Evolutionary conservation across 1,140 invertebrate species (phyloP), one percentile per base, ranked within the genome.

Genomic region (Chironomus striatipennis): DNA sequence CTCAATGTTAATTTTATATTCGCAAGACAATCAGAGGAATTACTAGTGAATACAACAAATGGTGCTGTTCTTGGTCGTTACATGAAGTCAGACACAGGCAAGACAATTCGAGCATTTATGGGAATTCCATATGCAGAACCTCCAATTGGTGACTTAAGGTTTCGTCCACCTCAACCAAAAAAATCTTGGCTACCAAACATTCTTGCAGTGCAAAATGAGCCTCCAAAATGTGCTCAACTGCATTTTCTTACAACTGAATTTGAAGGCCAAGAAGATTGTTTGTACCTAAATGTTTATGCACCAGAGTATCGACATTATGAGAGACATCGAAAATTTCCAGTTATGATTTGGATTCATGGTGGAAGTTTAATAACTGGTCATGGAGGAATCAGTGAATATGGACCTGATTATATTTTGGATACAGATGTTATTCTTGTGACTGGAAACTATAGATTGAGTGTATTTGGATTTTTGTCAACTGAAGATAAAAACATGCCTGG

Each of bases 281-380:
- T 88, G 0, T 84, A 82, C 75, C 76, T 87, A 34, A 87, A 87
- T 77, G 83, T 88, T 0, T 87, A 85, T 73, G 80, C 81, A 20
- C 65, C 65, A 20, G 8, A 21, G 7, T 1, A 18, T 10, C n/a
- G 18, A 12, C 6, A 10, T 70, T 2, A 70, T 8, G 17, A 70
- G 5, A 34, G 1, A 34, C 24, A 34, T 34, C 1, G 2, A 70
- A 70, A 21, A 57, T 57, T n/a, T 79, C 82, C 85, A 1, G 84
- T 86, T 0, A 82, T 86, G 78, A 79, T 87, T 1, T 87, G 79
- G 77, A 80, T 87, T 42, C 84, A 87, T 77, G 85, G 85, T 21
- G 75, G 75, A 24, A 70, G 67, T 15, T 75, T 65, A n/a, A 42
- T 73, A 12, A 42, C 20, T 42, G 74, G 74, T 0, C 12, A 64